Evolutionary conservation across 2,113 vertebrate species (phyloP).

Genomic region (Neodontobutis hainanensis): DNA sequence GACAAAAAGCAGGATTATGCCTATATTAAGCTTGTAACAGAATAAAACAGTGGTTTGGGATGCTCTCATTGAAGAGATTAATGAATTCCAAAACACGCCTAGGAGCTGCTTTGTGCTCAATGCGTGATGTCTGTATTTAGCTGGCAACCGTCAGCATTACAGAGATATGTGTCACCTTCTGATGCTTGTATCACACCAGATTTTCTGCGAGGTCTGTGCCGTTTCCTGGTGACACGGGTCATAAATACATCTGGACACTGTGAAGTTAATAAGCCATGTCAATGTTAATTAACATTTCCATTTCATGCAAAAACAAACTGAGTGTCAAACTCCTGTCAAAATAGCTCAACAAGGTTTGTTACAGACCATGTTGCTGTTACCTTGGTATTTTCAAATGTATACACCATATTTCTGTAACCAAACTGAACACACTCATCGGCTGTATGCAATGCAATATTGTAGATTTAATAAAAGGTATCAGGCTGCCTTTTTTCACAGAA

Average conservation of each 20-base stretch:
- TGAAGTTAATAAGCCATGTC: neutral
- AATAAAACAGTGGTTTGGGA: slow-evolving; percentile 62
- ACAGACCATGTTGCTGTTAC: no score
- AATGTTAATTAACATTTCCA: no score
- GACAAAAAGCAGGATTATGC: slow-evolving; percentile 66
- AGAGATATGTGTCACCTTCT: slow-evolving; percentile 21
- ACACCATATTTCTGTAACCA: no score
- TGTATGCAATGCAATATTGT: no score
- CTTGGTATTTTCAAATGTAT: no score
- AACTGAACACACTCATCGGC: no score
- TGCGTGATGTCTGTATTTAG: slow-evolving; percentile 54
- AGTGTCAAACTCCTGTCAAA: no score
- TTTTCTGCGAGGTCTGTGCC: neutral
- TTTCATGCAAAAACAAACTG: no score
- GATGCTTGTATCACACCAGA: slow-evolving; percentile 20
- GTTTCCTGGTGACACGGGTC: neutral
- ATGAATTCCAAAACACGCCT: slow-evolving; percentile 28
- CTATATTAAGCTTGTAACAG: slow-evolving; percentile 56
- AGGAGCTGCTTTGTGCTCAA: slow-evolving; percentile 41
- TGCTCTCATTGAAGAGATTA: slow-evolving; percentile 61
- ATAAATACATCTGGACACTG: neutral
- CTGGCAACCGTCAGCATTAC: slow-evolving; percentile 25
- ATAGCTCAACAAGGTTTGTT: no score
- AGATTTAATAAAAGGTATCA: no score
- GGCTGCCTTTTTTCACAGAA: no score